A percentile compares a stretch with the other conserved stretches of the same genome.
phyloP scores from a whole-genome alignment of 2,113 vertebrate genomes.

The Cairina moschata region DNA sequence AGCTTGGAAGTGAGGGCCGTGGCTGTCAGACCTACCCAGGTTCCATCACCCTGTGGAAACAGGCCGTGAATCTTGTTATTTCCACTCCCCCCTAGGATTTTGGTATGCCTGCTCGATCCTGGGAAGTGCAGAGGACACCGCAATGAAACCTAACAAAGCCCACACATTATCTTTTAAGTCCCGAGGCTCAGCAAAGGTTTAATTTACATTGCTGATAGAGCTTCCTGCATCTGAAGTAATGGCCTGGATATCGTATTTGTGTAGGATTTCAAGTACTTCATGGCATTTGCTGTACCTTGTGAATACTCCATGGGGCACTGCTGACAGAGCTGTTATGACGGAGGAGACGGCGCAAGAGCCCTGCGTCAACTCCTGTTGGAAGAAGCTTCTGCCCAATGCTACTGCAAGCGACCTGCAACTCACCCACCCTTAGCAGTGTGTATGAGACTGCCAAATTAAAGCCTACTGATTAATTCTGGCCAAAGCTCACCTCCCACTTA shows the following conservation, averaged over 20 bases:
- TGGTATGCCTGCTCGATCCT: not conserved
- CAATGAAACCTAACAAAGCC: constrained; percentile 41
- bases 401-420: not conserved
- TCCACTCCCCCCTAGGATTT: constrained; percentile 36
- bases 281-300: constrained; percentile 28
- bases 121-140: not conserved
- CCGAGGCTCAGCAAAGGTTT: constrained; percentile 31
- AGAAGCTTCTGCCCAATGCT: constrained; percentile 24
- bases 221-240: constrained; percentile 28
- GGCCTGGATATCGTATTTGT: constrained; percentile 22
- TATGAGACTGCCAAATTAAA: not conserved
- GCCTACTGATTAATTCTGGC: not conserved
- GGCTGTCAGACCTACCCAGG: not conserved
- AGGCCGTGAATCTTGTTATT: constrained; percentile 2
- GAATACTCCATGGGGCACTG: constrained; percentile 25
- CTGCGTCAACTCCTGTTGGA: not conserved
- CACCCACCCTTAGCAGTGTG: not conserved
- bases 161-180: constrained; percentile 22
- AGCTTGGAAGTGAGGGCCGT: not conserved
- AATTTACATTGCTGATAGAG: constrained; percentile 54
- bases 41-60: constrained; percentile 35
- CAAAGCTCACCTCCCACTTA: not conserved
- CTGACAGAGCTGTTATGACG: constrained; percentile 29
- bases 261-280: constrained; percentile 39
- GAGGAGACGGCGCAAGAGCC: constrained; percentile 16